These are phyloP conservation scores for Porites rus DNA, from an alignment of 92 coral and sea anemone species.

Conservation along the genomic window DNA sequence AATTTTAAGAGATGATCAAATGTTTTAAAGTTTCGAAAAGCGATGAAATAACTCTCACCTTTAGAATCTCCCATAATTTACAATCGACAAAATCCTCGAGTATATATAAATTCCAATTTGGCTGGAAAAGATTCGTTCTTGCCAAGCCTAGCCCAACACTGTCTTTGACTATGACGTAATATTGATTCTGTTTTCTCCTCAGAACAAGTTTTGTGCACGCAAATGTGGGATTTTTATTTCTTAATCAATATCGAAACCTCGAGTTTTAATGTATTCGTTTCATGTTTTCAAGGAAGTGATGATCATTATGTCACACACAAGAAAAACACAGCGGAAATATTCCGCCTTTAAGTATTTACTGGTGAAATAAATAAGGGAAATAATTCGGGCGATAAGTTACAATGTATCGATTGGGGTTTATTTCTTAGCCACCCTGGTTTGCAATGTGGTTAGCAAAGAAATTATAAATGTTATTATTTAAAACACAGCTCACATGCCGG, in stretches of 20 bases:
- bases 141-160: slow-evolving; percentile 23
- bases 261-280: slow-evolving; percentile 12
- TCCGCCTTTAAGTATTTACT: neutral
- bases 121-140: slow-evolving; percentile 3
- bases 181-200: slow-evolving; percentile 24
- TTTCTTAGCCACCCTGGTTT: too few species aligned
- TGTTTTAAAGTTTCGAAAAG: neutral
- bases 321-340: slow-evolving; percentile 14
- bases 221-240: neutral
- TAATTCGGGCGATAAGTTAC: too few species aligned
- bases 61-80: slow-evolving; percentile 13
- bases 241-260: slow-evolving; percentile 21
- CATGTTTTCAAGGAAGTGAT: neutral
- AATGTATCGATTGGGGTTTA: too few species aligned
- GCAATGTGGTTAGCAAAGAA: too few species aligned
- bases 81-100: slow-evolving; percentile 9
- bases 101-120: neutral
- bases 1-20: neutral
- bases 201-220: slow-evolving; percentile 27
- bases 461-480: too few species aligned
- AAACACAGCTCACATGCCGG: too few species aligned
- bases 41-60: neutral
- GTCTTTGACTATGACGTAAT: neutral
- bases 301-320: neutral
- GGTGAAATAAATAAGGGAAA: neutral